Percentiles rank a stretch among this genome's conserved stretches.
Evolutionary conservation across 2,888 invertebrate species (phyloP).

Genomic region (Neuroscelio doddi): DNA sequence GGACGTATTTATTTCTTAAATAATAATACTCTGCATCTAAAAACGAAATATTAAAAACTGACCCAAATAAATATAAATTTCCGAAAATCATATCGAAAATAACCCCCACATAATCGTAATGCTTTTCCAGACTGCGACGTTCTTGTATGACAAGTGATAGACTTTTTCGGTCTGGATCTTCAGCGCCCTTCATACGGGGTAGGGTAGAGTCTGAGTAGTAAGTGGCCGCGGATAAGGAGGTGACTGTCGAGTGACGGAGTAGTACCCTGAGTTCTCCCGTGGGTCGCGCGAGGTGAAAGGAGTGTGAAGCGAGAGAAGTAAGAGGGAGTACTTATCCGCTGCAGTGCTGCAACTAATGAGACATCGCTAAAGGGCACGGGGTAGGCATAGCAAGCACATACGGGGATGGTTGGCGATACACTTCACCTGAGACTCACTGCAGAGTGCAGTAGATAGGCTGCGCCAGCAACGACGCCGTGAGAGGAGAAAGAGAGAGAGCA

Average conservation of each 20-base stretch:
- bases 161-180: conserved; percentile 43
- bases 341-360: conserved; percentile 72
- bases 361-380: conserved; percentile 72
- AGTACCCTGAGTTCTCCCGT: conserved; percentile 49
- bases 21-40: too few relatives aligned
- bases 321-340: conserved; percentile 66
- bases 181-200: conserved; percentile 4
- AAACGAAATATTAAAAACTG: too few relatives aligned
- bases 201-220: conserved; percentile 49
- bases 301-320: conserved; percentile 38
- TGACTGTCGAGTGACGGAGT: conserved; percentile 63
- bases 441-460: conserved; percentile 63
- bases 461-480: conserved; percentile 51
- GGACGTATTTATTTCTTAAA: too few relatives aligned
- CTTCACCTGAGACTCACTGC: conserved; percentile 69
- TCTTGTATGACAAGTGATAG: conserved; percentile 26
- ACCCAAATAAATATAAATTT: too few relatives aligned
- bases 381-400: conserved; percentile 60
- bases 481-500: conserved; percentile 60
- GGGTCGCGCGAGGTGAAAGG: too few relatives aligned
- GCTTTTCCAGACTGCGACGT: too few relatives aligned
- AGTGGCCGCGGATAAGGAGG: conserved; percentile 69
- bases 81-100: background rate
- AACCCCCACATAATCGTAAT: too few relatives aligned
- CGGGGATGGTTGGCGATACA: conserved; percentile 67